These are phyloP conservation scores for Drosophila leonis DNA, from an alignment of 2,888 invertebrate genomes.

Conservation along the genomic window DNA sequence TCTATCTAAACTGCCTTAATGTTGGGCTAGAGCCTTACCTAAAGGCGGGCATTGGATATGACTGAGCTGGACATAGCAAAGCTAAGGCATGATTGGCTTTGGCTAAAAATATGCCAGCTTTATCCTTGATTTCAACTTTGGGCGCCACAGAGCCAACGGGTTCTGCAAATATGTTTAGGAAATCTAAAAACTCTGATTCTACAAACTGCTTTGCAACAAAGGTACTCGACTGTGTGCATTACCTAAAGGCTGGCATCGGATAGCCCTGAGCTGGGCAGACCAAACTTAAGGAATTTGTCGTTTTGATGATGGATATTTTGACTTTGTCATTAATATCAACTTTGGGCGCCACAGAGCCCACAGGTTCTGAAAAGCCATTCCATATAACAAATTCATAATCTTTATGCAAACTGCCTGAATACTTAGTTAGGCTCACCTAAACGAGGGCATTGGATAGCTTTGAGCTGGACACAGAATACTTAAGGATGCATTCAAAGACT, in stretches of 20 bases:
- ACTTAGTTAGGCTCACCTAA: conserved; percentile 85
- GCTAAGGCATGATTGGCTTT: conserved; percentile 46
- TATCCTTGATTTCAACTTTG: conserved; percentile 90
- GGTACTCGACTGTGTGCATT: conserved; percentile 43
- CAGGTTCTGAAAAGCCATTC: conserved; percentile 84
- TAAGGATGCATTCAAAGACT: conserved; percentile 22
- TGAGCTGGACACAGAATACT: conserved; percentile 88
- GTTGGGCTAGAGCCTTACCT: conserved; percentile 84
- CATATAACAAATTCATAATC: background rate
- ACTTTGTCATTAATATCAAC: conserved; percentile 87
- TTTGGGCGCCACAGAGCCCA: conserved; percentile 87
- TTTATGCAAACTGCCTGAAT: conserved; percentile 37
- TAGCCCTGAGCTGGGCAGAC: conserved; percentile 91
- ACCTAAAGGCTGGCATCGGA: conserved; percentile 85
- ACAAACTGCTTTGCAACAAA: background rate
- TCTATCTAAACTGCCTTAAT: conserved; percentile 4
- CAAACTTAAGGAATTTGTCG: conserved; percentile 86
- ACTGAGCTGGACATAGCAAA: conserved; percentile 90
- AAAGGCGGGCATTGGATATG: conserved; percentile 87
- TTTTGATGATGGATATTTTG: conserved; percentile 77
- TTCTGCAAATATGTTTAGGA: conserved; percentile 80
- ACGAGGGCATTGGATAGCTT: conserved; percentile 89
- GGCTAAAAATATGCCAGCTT: conserved; percentile 75
- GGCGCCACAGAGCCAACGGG: conserved; percentile 86
- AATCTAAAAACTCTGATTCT: background rate